Base-by-base conservation (phyloP, 2,888 invertebrate genomes). In the Phragmatobia fuliginosa region DNA sequence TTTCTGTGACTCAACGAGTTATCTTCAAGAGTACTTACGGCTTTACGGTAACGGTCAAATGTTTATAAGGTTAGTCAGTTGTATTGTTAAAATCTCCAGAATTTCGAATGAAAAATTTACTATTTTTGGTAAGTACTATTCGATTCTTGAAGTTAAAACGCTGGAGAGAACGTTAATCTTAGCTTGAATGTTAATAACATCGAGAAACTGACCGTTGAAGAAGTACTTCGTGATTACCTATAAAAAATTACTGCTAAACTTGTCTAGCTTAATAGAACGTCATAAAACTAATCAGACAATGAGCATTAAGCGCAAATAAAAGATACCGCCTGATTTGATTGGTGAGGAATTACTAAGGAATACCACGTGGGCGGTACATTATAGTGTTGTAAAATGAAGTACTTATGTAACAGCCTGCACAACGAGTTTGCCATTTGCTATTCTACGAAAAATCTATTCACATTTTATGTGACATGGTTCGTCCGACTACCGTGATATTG, bases 291-390 rank as follows among this genome's bases (percentile, higher is more conserved):
- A 65, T 66, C 72, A 75, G 79, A 73, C 83, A 85, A 81, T 86
- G 78, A 73, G 71, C 83, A 77, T 75, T 80, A 79, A 83, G 83
- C 62, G 61, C 62, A 75, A 75, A 73, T 77, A 82, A 84, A 84
- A 78, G 70, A 58, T 7, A 59, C 85, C 84, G 83, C 66, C 56
- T 56, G 66, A 68, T 78, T 78, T 81, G 78, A 81, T 81, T 82
- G 74, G 78, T 72, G 81, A 82, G 70, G 70, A 71, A 81, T 82
- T 80, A 70, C 70, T 80, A 4, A 38, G 62, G 36, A 62, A 62
- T 62, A 62, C 28, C 31, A 65, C 62, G 83, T 80, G 78, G 83
- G 83, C 68, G 76, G 71, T 70, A 69, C 68, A 70, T 66, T 75
- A 72, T 56, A 64, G 58, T 63, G 80, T 72, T 75, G 75, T 82